These are phyloP conservation scores for Anadara kagoshimensis DNA, from an alignment of 1,140 invertebrate species.

Conservation along the genomic window DNA sequence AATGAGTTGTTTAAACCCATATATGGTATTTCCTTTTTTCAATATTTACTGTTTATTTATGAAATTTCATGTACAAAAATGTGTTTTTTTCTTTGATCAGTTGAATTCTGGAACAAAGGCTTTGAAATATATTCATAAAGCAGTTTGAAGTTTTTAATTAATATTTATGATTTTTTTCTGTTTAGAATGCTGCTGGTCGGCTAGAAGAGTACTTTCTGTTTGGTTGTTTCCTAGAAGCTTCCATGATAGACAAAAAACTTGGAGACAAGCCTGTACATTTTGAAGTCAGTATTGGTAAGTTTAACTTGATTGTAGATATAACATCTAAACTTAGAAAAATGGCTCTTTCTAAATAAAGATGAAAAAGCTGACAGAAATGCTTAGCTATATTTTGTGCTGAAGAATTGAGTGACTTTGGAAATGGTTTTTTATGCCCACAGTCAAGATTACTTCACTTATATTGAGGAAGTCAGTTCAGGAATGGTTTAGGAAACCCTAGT, in stretches of 20 bases:
- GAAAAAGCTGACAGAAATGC: too few relatives aligned
- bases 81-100: background rate
- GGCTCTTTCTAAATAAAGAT: too few relatives aligned
- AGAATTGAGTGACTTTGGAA: too few relatives aligned
- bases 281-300: conserved; percentile 85
- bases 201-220: conserved; percentile 84
- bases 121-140: background rate
- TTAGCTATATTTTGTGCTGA: too few relatives aligned
- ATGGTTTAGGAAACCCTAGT: too few relatives aligned
- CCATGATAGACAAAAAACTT: conserved; percentile 89
- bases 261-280: conserved; percentile 89
- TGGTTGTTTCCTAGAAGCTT: conserved; percentile 85
- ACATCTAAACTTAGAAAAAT: too few relatives aligned
- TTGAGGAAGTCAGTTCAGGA: too few relatives aligned
- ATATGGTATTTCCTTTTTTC: background rate
- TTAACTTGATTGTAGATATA: background rate
- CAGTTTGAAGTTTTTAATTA: background rate
- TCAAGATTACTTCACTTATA: too few relatives aligned
- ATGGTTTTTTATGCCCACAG: too few relatives aligned
- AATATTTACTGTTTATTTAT: background rate
- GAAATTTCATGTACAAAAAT: background rate
- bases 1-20: background rate
- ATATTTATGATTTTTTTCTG: conserved; percentile 14
- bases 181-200: conserved; percentile 66
- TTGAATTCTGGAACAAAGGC: background rate